Conservation (phyloP, 2,797 vertebrate species). For the Amblyraja radiata region DNA sequence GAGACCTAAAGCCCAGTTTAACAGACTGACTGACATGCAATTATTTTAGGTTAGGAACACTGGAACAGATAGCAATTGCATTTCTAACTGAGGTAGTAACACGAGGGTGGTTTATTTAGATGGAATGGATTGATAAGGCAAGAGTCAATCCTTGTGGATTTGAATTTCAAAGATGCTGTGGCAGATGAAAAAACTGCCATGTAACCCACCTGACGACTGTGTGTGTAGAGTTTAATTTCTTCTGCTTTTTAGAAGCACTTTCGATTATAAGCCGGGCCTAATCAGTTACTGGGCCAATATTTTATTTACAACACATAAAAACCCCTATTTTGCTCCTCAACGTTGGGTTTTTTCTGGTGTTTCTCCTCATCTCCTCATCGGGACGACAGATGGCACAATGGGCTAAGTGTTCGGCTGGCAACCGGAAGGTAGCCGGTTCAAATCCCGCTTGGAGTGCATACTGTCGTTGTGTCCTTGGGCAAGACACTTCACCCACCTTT, state of each 20-base stretch:
- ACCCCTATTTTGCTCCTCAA: too few species aligned
- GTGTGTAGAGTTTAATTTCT: neutral
- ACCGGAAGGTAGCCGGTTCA: too few species aligned
- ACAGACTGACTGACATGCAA: slow-evolving; percentile 31
- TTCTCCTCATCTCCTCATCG: too few species aligned
- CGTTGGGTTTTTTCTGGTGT: too few species aligned
- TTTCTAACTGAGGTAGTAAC: neutral
- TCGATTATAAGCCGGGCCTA: neutral
- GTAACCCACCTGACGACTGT: too few species aligned
- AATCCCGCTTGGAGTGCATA: too few species aligned
- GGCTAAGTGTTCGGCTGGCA: too few species aligned
- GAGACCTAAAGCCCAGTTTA: slow-evolving; percentile 24
- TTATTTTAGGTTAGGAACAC: slow-evolving; percentile 28
- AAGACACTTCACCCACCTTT: too few species aligned
- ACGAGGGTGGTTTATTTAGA: neutral
- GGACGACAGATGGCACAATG: too few species aligned
- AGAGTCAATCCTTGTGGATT: neutral
- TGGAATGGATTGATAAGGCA: neutral
- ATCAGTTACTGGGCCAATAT: neutral
- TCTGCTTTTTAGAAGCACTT: neutral
- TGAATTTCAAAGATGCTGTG: neutral
- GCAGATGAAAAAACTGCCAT: neutral
- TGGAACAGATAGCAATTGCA: slow-evolving; percentile 32
- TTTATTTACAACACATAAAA: neutral
- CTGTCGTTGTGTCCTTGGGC: too few species aligned